phyloP scores from a whole-genome alignment of 2,888 invertebrate species.

The Dynastes hyllus region DNA sequence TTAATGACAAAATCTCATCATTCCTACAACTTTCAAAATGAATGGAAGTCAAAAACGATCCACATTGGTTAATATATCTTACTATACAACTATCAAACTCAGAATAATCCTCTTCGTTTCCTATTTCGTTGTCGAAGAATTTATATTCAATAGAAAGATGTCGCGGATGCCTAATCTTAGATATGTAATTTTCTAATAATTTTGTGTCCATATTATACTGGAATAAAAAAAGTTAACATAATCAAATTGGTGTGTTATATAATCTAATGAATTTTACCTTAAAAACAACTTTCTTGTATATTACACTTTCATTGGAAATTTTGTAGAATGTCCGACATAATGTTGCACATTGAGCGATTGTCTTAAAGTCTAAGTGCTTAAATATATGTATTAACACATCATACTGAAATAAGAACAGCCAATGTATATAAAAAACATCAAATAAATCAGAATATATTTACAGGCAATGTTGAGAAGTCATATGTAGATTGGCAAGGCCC shows the following conservation, averaged over 20 bases:
- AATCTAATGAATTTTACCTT: constrained; percentile 56
- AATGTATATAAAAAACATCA: constrained; percentile 2
- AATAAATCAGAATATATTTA: constrained; percentile 37
- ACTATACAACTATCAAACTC: constrained; percentile 61
- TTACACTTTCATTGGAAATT: constrained; percentile 60
- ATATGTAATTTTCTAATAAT: constrained; percentile 61
- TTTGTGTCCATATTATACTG: constrained; percentile 62
- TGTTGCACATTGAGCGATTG: constrained; percentile 61
- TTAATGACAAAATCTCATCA: constrained; percentile 59
- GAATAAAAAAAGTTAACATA: constrained; percentile 17
- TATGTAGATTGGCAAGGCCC: constrained; percentile 37
- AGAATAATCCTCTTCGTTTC: constrained; percentile 59
- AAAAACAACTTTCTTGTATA: constrained; percentile 61
- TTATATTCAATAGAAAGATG: constrained; percentile 61
- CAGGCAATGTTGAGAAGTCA: constrained; percentile 53
- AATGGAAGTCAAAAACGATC: constrained; percentile 59
- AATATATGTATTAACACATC: constrained; percentile 61
- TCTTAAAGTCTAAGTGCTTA: constrained; percentile 61
- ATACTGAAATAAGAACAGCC: constrained; percentile 58
- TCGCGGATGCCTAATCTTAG: constrained; percentile 61
- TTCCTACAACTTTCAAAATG: constrained; percentile 61
- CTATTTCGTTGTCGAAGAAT: constrained; percentile 58
- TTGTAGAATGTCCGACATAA: constrained; percentile 62
- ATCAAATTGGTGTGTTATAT: background rate
- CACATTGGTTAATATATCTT: constrained; percentile 61